phyloP scores from a whole-genome alignment of 2,888 invertebrate species.

The Merodon equestris region DNA sequence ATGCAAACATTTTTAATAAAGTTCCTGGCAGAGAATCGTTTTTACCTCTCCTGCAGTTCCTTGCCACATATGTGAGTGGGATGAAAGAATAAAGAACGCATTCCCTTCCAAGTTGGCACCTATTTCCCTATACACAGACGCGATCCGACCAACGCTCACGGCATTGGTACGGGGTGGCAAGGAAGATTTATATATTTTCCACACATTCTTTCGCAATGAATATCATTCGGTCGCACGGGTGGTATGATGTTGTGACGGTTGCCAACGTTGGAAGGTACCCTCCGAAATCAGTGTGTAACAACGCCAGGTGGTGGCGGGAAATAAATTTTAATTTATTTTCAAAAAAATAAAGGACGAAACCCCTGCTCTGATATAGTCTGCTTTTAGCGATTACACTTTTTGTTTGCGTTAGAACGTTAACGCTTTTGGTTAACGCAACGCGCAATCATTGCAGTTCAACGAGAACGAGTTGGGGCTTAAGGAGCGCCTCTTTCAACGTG shows the following conservation, averaged over 20 bases:
- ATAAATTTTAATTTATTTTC: slow-evolving; percentile 54
- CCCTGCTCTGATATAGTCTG: slow-evolving; percentile 21
- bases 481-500: neutral
- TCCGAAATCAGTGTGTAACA: slow-evolving; percentile 10
- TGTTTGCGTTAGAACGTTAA: neutral
- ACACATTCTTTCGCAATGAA: slow-evolving; percentile 30
- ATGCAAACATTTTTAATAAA: slow-evolving; percentile 39
- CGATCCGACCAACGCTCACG: neutral
- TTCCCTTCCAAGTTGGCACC: slow-evolving; percentile 7
- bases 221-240: slow-evolving; percentile 15
- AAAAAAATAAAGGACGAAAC: no score
- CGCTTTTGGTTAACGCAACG: slow-evolving; percentile 31
- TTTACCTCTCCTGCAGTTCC: neutral
- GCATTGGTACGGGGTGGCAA: neutral
- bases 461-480: no score
- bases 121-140: neutral
- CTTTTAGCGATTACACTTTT: no score
- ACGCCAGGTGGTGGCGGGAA: slow-evolving; percentile 42
- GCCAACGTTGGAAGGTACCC: neutral
- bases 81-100: neutral
- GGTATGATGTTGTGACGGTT: neutral
- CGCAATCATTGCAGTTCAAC: slow-evolving; percentile 29
- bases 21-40: slow-evolving; percentile 5
- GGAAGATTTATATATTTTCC: slow-evolving; percentile 44
- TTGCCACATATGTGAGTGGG: neutral